Base-by-base conservation (phyloP, 37 sponge, comb jelly and placozoan genomes). In the Chondrosia reniformis region DNA sequence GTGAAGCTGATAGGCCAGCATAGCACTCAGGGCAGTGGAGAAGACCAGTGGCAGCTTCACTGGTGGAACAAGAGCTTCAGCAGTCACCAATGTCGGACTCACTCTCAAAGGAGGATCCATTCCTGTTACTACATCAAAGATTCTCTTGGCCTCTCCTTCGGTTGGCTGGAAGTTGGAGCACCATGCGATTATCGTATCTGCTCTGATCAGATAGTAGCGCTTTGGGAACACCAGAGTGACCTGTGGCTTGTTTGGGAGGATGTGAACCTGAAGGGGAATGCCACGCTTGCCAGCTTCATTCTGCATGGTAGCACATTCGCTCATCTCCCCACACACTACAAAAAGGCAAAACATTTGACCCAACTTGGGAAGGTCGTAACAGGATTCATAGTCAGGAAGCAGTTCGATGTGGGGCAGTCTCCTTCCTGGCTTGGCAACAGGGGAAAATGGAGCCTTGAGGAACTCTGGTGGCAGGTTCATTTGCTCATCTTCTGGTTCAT, bases 181-280 rank as follows among this genome's bases (percentile, higher is more conserved):
- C 93, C 93, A 92, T 30, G 78, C 46, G 15, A 92, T 82, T 44
- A 85, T 71, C 15, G 88, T 85, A 59, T 92, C 93, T 7, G 93
- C 89, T 34, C 93, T 89, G 28, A 92, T 66, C 30, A 92, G 64
- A 66, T 88, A 92, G 55, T 83, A 92, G 34, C 85, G 81, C 45
- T 81, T 80, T 64, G 78, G 63, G 71, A 87, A 92, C 2, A 76
- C 19, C 41, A 40, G 45, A 32, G 69, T 28, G 4, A 90, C 55
- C 54, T 90, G 83, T 8, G 91, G 69, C 22, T 75, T 55, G 5
- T 45, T 42, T 0, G 79, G 76, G 61, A 55, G 78, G 19, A 49
- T 30, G 13, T 63, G 25, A 2, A 54, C 77, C 8, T 79, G 37
- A 19, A 85, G 58, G 10, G 86, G 83, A 17, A 90, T 59, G 0